Conservation (phyloP, 1,140 invertebrate genomes). For the Hylaeus volcanicus region DNA sequence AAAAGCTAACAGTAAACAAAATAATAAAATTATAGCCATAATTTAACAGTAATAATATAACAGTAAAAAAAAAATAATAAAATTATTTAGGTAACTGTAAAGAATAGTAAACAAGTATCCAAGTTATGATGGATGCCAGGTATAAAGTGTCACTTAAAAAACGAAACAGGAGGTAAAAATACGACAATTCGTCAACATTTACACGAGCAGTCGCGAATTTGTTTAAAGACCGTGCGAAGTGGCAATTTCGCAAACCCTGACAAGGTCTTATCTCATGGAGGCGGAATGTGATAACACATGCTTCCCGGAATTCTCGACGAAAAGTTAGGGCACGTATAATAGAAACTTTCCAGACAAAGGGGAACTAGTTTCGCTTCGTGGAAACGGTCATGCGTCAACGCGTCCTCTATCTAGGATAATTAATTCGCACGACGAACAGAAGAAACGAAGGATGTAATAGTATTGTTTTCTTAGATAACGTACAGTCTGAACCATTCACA, state of each 20-base stretch:
- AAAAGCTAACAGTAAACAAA: too few species aligned
- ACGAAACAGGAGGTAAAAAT: background rate
- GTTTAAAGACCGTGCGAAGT: background rate
- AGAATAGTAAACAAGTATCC: too few species aligned
- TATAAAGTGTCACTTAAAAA: too few species aligned
- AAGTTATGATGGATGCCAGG: too few species aligned
- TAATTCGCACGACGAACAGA: conserved; percentile 29
- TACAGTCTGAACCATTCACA: too few species aligned
- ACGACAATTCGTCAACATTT: background rate
- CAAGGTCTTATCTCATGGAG: conserved; percentile 51
- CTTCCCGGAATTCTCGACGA: conserved; percentile 50
- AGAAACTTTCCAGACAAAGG: conserved; percentile 43
- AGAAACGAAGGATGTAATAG: background rate
- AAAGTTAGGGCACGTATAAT: conserved; percentile 21
- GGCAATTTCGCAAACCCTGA: conserved; percentile 3
- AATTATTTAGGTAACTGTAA: too few species aligned
- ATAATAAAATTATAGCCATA: too few species aligned
- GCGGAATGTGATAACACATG: conserved; percentile 49
- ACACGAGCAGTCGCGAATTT: background rate
- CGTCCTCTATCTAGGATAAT: conserved; percentile 31
- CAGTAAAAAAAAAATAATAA: too few species aligned
- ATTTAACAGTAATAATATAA: too few species aligned
- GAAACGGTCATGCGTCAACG: background rate
- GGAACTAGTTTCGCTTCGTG: conserved; percentile 35
- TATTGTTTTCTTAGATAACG: conserved; percentile 20